Conservation (phyloP, 2,797 vertebrate genomes). For the Acanthurus leucopareius region DNA sequence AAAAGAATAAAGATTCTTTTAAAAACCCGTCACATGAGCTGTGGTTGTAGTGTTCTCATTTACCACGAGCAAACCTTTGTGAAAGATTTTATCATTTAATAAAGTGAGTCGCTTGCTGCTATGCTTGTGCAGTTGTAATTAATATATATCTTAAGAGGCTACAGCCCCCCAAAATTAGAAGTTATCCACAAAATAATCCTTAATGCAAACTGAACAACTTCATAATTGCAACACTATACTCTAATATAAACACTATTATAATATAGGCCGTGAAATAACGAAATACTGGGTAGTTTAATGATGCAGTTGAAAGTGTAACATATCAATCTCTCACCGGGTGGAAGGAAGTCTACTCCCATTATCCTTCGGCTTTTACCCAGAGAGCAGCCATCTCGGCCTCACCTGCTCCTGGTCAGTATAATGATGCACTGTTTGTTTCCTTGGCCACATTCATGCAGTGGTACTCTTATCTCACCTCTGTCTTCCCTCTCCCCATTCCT, state of each 20-base stretch:
- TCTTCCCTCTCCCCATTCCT: constrained; percentile 66
- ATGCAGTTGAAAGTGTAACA: constrained; percentile 44
- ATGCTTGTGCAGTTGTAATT: not conserved
- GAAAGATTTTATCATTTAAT: not conserved
- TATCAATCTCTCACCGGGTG: constrained; percentile 73
- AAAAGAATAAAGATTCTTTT: not conserved
- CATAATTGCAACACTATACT: not conserved
- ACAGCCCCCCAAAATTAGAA: not conserved
- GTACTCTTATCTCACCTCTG: constrained; percentile 50
- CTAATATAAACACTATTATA: not conserved
- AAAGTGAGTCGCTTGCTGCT: not conserved
- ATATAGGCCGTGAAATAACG: not conserved
- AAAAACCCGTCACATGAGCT: not conserved
- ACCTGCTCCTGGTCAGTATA: constrained; percentile 86
- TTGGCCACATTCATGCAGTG: constrained; percentile 65
- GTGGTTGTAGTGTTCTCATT: not conserved
- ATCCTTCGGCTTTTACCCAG: constrained; percentile 82
- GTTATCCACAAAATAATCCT: not conserved
- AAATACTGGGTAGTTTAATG: constrained; percentile 18
- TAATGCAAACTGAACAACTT: not conserved
- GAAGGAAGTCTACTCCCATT: constrained; percentile 81
- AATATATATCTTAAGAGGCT: too few species aligned
- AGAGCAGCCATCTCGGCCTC: constrained; percentile 83
- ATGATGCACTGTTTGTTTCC: constrained; percentile 78
- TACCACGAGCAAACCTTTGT: not conserved